Conservation (phyloP, 2,797 vertebrate species). For the Cynopterus sphinx region DNA sequence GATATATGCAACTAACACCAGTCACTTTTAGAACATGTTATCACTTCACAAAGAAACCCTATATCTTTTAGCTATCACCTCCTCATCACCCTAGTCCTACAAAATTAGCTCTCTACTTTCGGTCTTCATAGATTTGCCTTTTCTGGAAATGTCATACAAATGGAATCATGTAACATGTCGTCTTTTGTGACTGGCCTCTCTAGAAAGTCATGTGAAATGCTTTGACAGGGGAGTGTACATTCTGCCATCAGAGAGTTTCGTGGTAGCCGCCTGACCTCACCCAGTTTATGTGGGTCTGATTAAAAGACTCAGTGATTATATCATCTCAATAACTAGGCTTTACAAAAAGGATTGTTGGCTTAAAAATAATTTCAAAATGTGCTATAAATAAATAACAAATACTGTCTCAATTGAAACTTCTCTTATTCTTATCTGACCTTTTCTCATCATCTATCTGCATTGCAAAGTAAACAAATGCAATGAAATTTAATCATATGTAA, state of each 20-base stretch:
- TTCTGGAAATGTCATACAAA: background rate
- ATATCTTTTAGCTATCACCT: background rate
- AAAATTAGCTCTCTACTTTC: background rate
- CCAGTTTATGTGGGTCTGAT: background rate
- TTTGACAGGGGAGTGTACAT: background rate
- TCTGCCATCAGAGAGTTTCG: background rate
- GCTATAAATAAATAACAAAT: slow-evolving; percentile 1
- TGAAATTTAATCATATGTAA: background rate
- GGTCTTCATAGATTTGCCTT: background rate
- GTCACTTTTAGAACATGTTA: background rate
- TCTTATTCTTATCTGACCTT: background rate
- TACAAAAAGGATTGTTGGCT: background rate
- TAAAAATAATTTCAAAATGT: background rate
- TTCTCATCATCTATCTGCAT: background rate
- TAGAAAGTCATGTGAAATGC: background rate
- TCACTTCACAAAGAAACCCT: background rate
- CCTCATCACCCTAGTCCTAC: rapidly evolving
- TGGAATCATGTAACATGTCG: background rate
- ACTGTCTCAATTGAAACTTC: background rate
- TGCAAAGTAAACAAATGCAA: background rate
- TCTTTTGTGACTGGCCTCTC: background rate
- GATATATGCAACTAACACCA: background rate
- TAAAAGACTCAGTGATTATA: background rate
- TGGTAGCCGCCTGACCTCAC: background rate
- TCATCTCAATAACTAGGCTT: background rate